Base-by-base conservation (phyloP, 2,888 invertebrate species). In the Oligia latruncula region DNA sequence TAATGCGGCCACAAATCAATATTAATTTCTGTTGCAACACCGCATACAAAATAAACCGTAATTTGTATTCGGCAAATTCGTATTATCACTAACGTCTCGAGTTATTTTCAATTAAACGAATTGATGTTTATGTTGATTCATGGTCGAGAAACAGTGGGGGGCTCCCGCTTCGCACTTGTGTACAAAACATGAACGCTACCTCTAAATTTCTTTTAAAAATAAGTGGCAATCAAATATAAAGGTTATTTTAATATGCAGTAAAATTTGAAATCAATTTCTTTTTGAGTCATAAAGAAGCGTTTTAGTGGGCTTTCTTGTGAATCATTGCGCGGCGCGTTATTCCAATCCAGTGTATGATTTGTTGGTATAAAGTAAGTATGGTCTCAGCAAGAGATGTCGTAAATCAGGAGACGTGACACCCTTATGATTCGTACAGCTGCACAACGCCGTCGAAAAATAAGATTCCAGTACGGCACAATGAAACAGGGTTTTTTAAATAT, bases 201-300 rank as follows among this genome's bases (percentile, higher is more conserved):
- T 89, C 88, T 84, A 91, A 92, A 89, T 91, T 90, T 88, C 79
- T 89, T 92, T 91, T 90, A 91, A 89, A 91, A 93, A 94, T 93
- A 94, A 94, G 92, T 90, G 93, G 93, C 93, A 93, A 95, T 95
- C 94, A 93, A 94, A 96, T 93, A 93, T 94, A 95, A 95, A 95
- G 94, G 95, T 95, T 95, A 95, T 93, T 95, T 95, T 95, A 96
- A 96, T 96, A 96, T 95, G 95, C 95, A 96, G 94, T 96, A 95
- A 96, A 95, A 95, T 95, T 95, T 94, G 90, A 95, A 96, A 96
- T 96, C 95, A 95, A 96, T 96, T 95, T 95, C 93, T 94, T 94
- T 95, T 92, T 88, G 87, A 92, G 93, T 92, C 91, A 93, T 95
- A 95, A 96, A 96, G 93, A 92, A 86, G 90, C 89, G 88, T 93